Percentiles rank a stretch among this genome's conserved stretches.
phyloP scores from a whole-genome alignment of 2,888 invertebrate genomes.

The Drosophila limbata region DNA sequence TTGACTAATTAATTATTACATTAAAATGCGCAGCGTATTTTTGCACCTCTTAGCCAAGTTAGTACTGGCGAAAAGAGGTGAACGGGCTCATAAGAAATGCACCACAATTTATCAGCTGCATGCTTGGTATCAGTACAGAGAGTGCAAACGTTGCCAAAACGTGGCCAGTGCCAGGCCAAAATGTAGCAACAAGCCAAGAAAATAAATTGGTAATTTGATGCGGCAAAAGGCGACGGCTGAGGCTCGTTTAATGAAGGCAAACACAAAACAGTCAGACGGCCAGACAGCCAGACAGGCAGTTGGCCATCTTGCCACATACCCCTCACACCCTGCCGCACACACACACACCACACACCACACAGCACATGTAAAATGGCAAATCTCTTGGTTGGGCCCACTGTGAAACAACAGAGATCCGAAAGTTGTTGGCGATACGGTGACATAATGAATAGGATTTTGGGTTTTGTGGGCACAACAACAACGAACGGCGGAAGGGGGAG shows the following conservation, averaged over 20 bases:
- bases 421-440: constrained; percentile 66
- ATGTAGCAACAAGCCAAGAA: constrained; percentile 67
- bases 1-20: constrained; percentile 63
- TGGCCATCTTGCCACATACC: neutral
- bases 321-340: neutral
- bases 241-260: constrained; percentile 67
- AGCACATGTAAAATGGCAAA: constrained; percentile 61
- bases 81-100: constrained; percentile 26
- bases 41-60: constrained; percentile 43
- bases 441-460: constrained; percentile 78
- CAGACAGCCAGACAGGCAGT: too few species aligned
- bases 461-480: constrained; percentile 62
- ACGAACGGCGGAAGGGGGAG: neutral
- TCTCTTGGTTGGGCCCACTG: constrained; percentile 37
- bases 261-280: neutral
- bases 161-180: constrained; percentile 31
- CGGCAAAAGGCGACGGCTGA: constrained; percentile 60
- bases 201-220: constrained; percentile 81
- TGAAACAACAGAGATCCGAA: constrained; percentile 41
- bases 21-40: constrained; percentile 52
- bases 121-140: constrained; percentile 33
- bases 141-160: constrained; percentile 20
- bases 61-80: neutral
- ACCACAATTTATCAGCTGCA: constrained; percentile 52
- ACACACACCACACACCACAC: constrained; percentile 38